Conservation (phyloP, 2,113 vertebrate genomes). For the Nannobrachium achirus region DNA sequence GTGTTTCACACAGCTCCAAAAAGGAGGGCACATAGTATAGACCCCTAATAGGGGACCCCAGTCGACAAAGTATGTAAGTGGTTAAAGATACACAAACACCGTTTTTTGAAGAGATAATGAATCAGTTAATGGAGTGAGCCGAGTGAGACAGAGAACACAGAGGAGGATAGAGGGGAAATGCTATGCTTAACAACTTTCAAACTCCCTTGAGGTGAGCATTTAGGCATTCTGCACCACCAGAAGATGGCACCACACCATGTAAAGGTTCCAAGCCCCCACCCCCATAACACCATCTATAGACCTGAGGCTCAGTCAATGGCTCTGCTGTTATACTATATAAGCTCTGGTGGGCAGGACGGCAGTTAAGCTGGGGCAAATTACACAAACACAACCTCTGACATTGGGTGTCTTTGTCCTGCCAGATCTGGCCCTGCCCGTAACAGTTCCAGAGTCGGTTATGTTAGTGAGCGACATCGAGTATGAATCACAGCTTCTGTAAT, state of each 20-base stretch:
- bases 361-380: slow-evolving; percentile 33
- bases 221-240: background rate
- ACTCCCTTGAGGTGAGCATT: no score
- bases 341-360: slow-evolving; percentile 9
- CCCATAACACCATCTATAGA: background rate
- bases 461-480: slow-evolving; percentile 11
- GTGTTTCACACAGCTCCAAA: no score
- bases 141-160: background rate
- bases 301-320: slow-evolving; percentile 7
- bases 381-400: slow-evolving; percentile 52
- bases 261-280: background rate
- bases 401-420: slow-evolving; percentile 17
- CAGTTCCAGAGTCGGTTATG: slow-evolving; percentile 26
- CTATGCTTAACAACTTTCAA: background rate
- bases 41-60: no score
- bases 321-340: slow-evolving; percentile 27
- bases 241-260: slow-evolving; percentile 17
- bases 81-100: no score
- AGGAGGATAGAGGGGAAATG: background rate
- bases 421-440: slow-evolving; percentile 11
- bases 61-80: no score
- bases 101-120: background rate
- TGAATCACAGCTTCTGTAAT: slow-evolving; percentile 14
- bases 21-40: no score
- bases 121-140: background rate